phyloP scores from a whole-genome alignment of 2,888 invertebrate genomes.

The Caenorhabditis angaria region DNA sequence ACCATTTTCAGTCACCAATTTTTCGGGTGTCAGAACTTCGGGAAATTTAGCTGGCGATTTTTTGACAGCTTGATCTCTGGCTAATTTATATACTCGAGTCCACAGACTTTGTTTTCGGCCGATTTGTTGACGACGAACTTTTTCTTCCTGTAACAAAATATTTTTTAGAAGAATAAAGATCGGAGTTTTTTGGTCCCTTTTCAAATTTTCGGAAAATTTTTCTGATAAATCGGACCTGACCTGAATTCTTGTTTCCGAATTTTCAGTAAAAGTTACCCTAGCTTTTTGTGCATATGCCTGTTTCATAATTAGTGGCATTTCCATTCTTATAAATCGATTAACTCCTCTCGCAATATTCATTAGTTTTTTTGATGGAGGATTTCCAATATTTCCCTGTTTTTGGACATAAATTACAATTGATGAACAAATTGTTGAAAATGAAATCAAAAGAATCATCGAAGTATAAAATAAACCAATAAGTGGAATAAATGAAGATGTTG shows the following conservation, averaged over 20 bases:
- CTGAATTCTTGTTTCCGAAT: neutral
- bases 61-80: conserved; percentile 46
- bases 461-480: conserved; percentile 75
- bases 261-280: conserved; percentile 35
- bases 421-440: conserved; percentile 74
- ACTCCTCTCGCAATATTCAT: conserved; percentile 63
- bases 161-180: neutral
- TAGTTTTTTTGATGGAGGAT: conserved; percentile 58
- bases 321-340: conserved; percentile 61
- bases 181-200: neutral
- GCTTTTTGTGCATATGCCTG: conserved; percentile 68
- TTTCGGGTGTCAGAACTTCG: conserved; percentile 39
- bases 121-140: conserved; percentile 43
- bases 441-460: conserved; percentile 74
- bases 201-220: neutral
- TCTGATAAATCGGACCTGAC: neutral
- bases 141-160: conserved; percentile 50
- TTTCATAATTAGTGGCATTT: conserved; percentile 68
- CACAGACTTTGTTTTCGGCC: conserved; percentile 59
- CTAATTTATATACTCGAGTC: conserved; percentile 53
- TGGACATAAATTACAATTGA: conserved; percentile 74
- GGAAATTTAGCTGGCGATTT: conserved; percentile 42
- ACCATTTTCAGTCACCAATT: conserved; percentile 26
- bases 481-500: conserved; percentile 74
- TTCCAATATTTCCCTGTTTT: conserved; percentile 70